phyloP scores from a whole-genome alignment of 1,140 invertebrate genomes.

The Sesamia nonagrioides region DNA sequence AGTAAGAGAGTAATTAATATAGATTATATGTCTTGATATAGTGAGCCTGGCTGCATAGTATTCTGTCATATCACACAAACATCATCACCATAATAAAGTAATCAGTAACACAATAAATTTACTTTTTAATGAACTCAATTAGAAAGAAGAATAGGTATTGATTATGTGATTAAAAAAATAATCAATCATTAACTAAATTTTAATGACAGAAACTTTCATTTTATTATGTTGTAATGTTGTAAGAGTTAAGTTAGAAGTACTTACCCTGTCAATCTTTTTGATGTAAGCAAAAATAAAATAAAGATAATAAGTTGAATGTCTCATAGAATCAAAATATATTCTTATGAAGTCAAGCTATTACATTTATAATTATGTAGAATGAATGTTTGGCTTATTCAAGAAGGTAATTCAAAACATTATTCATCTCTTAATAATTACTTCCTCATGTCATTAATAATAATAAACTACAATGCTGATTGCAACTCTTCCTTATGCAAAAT shows the following conservation, averaged over 20 bases:
- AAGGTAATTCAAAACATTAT: slow-evolving; percentile 1
- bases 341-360: too few species aligned
- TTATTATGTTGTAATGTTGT: neutral
- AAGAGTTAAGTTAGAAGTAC: slow-evolving; percentile 33
- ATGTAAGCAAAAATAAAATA: slow-evolving; percentile 64
- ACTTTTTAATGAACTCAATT: neutral
- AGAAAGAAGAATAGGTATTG: neutral
- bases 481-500: slow-evolving; percentile 15
- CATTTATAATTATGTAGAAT: too few species aligned
- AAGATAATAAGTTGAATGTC: slow-evolving; percentile 59
- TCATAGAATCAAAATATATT: too few species aligned
- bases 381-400: neutral
- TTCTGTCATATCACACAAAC: too few species aligned
- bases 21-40: neutral
- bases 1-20: neutral
- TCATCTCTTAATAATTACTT: neutral
- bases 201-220: neutral
- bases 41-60: neutral
- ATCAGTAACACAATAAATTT: neutral
- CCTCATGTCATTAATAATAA: neutral
- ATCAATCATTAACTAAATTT: slow-evolving; percentile 14
- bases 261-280: slow-evolving; percentile 65
- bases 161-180: neutral
- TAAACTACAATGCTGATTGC: neutral
- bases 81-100: neutral